Evolutionary conservation across 2,113 vertebrate genomes (phyloP), one percentile per base, ranked within the genome.

Genomic region (Rana temporaria): DNA sequence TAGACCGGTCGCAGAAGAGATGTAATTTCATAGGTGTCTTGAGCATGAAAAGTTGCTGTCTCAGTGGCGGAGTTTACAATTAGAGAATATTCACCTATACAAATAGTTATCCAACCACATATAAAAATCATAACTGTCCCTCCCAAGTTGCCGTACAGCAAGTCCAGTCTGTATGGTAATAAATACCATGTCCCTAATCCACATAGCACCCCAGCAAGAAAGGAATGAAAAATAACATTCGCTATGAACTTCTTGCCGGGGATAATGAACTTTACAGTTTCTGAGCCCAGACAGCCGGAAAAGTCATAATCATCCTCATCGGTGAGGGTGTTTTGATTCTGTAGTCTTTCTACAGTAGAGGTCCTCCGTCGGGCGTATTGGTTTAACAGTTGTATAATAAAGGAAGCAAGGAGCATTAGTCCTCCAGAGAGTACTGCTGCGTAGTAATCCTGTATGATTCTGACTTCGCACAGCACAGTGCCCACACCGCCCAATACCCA

Each of bases 251-350:
- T 96, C 92, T 99, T 99, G 87, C 97, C 97, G 3, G 97, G 95
- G 86, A 97, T 95, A 79, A 99, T 95, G 87, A 99, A 99, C 86
- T 89, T 94, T 73, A 99, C 90, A 0, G 98, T 99, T 89, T 99
- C 98, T 30, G 95, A 92, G 85, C 95, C 94, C 22, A 95, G 86
- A 69, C 98, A 99, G 88, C 96, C 92, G 76, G 95, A 95, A 90
- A 99, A 99, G 85, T 99, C 97, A 90, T 97, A 95, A 80, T 97
- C 96, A 79, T 99, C 97, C 90, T 99, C 98, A 88, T 98, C 96
- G 48, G 93, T 94, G 84, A 98, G 90, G 85, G 95, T 90, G 87
- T 92, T 96, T 87, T 92, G 93, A 9, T 90, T 92, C 24, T 92
- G 93, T 3, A 99, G 91, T 82, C 95, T 94, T 90, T 97, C 92